Base-by-base conservation (phyloP, 2,113 vertebrate genomes). In the Hepsetus odoe region DNA sequence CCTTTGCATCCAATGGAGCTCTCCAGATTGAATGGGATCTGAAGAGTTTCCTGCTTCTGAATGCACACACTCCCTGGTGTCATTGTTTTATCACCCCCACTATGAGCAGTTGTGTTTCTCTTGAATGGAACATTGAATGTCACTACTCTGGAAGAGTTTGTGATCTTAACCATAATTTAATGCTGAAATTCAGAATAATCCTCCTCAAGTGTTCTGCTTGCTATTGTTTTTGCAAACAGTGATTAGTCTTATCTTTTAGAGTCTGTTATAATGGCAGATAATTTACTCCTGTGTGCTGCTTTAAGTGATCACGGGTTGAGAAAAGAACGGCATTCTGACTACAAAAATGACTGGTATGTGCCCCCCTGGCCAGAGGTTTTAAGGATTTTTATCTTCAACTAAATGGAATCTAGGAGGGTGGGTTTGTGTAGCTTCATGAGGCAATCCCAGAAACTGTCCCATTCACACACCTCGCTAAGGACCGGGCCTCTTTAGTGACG, bases 301-400 rank as follows among this genome's bases (percentile, higher is more conserved):
- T 72, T 51, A 55, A 71, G 18, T 26, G 8, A 61, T 70, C 66
- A 56, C n/a, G 30, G 67, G 30, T 71, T 67, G 51, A 32, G 32
- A 38, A n/a, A 30, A 30, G 22, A 35, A 8, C 59, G 42, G 64
- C 16, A 49, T 4, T 77, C 49, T 20, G 28, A 70, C n/a, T n/a
- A n/a, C 81, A 81, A 72, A 76, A 80, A 78, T 56, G 76, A 69
- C 73, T 46, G 65, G 26, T 22, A 78, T 79, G 20, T 69, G 76
- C 44, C 73, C 62, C 82, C 62, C 74, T 68, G 74, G 46, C 51
- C 5, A 38, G 62, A 24, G 59, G 44, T 71, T 66, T 75, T 18
- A 26, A n/a, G 42, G 32, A 40, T 42, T 62, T 42, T 42, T n/a
- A 16, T 44, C 16, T 66, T 65, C 26, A 32, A 72, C 66, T 16